Conservation (phyloP, 2,888 invertebrate genomes). For the Clistopyga incitator region DNA sequence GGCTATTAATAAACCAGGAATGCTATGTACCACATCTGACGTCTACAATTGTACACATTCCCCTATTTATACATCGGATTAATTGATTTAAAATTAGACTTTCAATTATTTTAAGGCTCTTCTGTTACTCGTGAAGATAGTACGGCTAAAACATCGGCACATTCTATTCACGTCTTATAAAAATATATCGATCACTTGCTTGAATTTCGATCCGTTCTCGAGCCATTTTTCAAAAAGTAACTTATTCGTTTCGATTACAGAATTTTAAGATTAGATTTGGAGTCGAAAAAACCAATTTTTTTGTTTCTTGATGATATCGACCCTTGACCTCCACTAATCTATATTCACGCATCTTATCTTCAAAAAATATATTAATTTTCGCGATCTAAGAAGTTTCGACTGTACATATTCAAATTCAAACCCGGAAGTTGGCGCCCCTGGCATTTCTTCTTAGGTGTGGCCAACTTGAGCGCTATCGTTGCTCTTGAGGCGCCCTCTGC, state of each 20-base stretch:
- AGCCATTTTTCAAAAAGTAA: no score
- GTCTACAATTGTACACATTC: conserved; percentile 26
- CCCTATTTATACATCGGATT: conserved; percentile 44
- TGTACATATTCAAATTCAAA: neutral
- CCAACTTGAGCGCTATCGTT: neutral
- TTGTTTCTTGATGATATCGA: no score
- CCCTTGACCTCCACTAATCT: no score
- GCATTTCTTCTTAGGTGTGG: neutral
- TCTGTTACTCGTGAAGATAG: conserved; percentile 10
- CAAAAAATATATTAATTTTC: no score
- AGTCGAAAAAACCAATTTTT: no score
- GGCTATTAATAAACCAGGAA: conserved; percentile 33
- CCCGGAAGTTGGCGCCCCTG: neutral
- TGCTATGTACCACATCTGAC: conserved; percentile 16
- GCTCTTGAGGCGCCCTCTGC: neutral
- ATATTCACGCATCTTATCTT: no score
- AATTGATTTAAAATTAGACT: conserved; percentile 42
- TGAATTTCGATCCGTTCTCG: no score
- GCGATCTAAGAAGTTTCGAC: no score
- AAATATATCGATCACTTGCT: no score
- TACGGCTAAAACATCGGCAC: neutral
- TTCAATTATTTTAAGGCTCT: conserved; percentile 43
- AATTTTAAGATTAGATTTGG: no score
- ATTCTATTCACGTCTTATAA: no score
- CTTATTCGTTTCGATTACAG: no score